Conservation (phyloP, 64 coral and sea anemone species). For the Stylophora pistillata region DNA sequence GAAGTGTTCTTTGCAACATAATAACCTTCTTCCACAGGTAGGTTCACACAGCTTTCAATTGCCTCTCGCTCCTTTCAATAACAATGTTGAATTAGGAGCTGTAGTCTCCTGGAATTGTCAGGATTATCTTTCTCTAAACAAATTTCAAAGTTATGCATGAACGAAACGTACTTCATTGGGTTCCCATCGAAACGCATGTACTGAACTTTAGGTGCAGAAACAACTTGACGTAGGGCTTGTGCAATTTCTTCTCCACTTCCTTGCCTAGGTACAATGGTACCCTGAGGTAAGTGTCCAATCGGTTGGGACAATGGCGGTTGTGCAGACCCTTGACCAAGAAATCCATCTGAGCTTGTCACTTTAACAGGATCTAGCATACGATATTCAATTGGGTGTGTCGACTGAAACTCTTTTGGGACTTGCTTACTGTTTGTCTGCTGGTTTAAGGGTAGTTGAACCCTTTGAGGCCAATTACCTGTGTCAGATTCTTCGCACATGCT, state of each 20-base stretch:
- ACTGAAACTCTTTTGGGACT: no score
- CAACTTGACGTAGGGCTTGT: constrained; percentile 33
- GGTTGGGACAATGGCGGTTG: no score
- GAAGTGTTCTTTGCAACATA: neutral
- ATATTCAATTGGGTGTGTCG: no score
- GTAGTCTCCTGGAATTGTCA: neutral
- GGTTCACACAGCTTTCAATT: constrained; percentile 6
- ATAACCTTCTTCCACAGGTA: neutral
- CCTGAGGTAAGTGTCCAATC: no score
- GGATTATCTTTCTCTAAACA: constrained; percentile 7
- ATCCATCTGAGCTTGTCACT: no score
- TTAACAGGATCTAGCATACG: no score
- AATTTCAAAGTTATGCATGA: constrained; percentile 20
- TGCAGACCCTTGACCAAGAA: no score
- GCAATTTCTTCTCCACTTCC: constrained; percentile 26
- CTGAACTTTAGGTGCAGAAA: constrained; percentile 49
- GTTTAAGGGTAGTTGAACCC: no score
- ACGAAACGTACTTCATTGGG: constrained; percentile 13
- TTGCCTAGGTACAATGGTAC: neutral
- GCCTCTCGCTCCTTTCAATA: constrained; percentile 11
- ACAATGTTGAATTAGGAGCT: constrained; percentile 23
- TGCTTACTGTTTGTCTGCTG: no score
- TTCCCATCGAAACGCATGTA: constrained; percentile 22
- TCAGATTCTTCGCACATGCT: no score
- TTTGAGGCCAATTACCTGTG: no score